These are phyloP conservation scores for Luehdorfia chinensis DNA, from an alignment of 1,140 invertebrate genomes.

Conservation along the genomic window DNA sequence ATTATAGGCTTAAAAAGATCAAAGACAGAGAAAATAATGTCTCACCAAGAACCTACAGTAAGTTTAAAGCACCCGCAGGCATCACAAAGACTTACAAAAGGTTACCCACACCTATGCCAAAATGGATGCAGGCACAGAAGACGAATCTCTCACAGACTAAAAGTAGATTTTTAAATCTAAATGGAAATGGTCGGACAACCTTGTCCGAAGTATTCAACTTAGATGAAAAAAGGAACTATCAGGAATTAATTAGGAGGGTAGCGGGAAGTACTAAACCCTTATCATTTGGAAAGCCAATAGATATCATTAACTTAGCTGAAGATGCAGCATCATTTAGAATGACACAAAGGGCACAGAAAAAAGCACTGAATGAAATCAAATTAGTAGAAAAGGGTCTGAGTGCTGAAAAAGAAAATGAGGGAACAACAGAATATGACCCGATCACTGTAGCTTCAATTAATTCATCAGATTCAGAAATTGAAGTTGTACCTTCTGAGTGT, in stretches of 20 bases:
- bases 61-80: conserved; percentile 52
- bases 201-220: conserved; percentile 69
- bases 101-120: conserved; percentile 39
- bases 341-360: conserved; percentile 52
- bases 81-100: conserved; percentile 61
- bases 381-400: conserved; percentile 47
- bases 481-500: conserved; percentile 60
- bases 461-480: conserved; percentile 69
- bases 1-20: conserved; percentile 43
- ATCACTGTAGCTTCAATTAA: conserved; percentile 68
- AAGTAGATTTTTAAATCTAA: conserved; percentile 44
- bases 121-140: conserved; percentile 52
- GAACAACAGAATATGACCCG: conserved; percentile 59
- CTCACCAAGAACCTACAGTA: conserved; percentile 46
- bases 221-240: conserved; percentile 69
- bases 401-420: conserved; percentile 40
- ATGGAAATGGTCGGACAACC: conserved; percentile 51
- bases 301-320: conserved; percentile 51
- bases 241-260: conserved; percentile 60
- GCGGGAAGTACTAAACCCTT: conserved; percentile 34
- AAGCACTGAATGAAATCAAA: conserved; percentile 50
- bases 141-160: conserved; percentile 34
- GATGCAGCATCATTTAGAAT: conserved; percentile 51
- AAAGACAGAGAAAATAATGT: conserved; percentile 34
- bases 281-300: conserved; percentile 30